Percentiles rank a stretch among this genome's conserved stretches.
Conservation (phyloP, 2,888 invertebrate species). For the Drosophila nr. fundita region DNA sequence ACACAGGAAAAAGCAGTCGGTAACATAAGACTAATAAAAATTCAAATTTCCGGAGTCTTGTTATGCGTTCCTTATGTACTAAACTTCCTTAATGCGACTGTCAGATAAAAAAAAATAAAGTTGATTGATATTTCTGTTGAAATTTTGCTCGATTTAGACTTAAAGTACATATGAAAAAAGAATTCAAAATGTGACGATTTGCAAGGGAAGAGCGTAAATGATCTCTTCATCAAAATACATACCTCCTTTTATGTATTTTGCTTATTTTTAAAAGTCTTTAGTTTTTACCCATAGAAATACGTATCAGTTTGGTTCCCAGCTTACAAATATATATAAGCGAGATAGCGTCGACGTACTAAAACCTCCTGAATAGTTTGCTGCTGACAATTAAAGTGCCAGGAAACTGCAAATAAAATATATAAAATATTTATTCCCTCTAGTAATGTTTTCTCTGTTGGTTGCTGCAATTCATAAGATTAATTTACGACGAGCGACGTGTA, state of each 20-base stretch:
- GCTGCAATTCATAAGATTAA: constrained; percentile 1
- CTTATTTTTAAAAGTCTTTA: neutral
- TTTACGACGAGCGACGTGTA: constrained; percentile 13
- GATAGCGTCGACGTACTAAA: neutral
- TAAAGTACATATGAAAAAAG: neutral
- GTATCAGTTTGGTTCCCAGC: neutral
- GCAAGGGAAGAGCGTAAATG: too few species aligned
- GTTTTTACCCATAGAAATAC: neutral
- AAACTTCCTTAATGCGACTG: neutral
- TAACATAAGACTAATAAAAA: neutral
- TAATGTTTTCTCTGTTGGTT: neutral
- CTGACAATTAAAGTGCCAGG: neutral
- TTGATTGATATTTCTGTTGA: neutral
- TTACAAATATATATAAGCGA: neutral
- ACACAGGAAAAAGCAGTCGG: neutral
- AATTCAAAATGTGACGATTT: neutral
- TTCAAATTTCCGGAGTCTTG: neutral
- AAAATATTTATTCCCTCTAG: neutral
- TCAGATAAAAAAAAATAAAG: neutral
- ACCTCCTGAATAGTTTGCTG: neutral
- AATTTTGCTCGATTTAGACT: neutral
- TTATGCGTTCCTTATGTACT: neutral
- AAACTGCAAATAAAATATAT: neutral
- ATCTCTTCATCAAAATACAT: neutral
- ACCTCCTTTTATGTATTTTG: neutral